Base-by-base conservation (phyloP, 2,888 invertebrate species). In the Abscondita cerata region DNA sequence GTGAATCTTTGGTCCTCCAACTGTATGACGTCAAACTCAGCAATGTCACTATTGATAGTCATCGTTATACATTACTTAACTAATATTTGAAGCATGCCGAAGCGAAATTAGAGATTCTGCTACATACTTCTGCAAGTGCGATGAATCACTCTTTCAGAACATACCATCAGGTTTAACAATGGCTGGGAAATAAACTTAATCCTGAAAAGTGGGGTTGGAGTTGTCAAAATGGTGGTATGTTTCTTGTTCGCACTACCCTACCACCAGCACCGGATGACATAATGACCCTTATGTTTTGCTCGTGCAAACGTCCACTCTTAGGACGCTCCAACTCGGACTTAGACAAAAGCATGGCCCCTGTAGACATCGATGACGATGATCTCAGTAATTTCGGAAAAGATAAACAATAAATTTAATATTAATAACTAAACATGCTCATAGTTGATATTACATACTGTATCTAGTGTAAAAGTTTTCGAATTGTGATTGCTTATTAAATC, bases 391-490 rank as follows among this genome's bases (percentile, higher is more conserved):
- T n/a, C n/a, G n/a, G n/a, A n/a, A n/a, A n/a, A n/a, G n/a, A n/a
- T 33, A 33, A 33, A 33, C 8, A 33, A 33, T 33, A 8, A 33
- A 33, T 33, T 33, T 33, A 33, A 33, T 33, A 33, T 33, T 33
- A 33, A 33, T 33, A 33, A 33, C 33, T n/a, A n/a, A n/a, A n/a
- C n/a, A n/a, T n/a, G n/a, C n/a, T n/a, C n/a, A n/a, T n/a, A n/a
- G n/a, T n/a, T 33, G 33, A 33, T 33, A 38, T 38, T 8, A 38
- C 38, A n/a, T 38, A 38, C 3, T 38, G 38, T 38, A 38, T 13
- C 38, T 38, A 38, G 38, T 38, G 38, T n/a, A 38, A 33, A 33
- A 38, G 38, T 38, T 38, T 38, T 38, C 38, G 12, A 38, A 38
- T 38, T 38, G 38, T 38, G n/a, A 12, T n/a, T 38, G 38, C 38